These are phyloP conservation scores for Tetraneura akinire DNA, from an alignment of 1,140 invertebrate genomes.

Conservation along the genomic window DNA sequence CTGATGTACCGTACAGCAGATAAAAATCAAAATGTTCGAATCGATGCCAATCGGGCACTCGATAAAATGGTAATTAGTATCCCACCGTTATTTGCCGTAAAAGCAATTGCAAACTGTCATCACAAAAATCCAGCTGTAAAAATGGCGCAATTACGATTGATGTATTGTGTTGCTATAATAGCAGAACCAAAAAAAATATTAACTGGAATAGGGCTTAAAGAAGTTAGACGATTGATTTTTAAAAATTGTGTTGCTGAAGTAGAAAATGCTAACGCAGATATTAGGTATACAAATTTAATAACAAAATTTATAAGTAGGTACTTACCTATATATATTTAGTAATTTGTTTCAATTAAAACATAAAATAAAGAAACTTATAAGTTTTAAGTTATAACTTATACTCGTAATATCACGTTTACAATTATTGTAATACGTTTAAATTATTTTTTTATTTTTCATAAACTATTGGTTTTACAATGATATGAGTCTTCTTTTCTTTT, in stretches of 20 bases:
- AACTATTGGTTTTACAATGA: too few relatives aligned
- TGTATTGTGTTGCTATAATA: background rate
- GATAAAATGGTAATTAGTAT: constrained; percentile 31
- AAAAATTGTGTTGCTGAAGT: background rate
- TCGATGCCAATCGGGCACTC: constrained; percentile 37
- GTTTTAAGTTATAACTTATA: too few relatives aligned
- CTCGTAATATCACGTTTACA: too few relatives aligned
- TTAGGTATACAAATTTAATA: too few relatives aligned
- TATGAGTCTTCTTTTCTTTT: too few relatives aligned
- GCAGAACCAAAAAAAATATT: constrained; percentile 5
- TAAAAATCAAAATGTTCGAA: constrained; percentile 18
- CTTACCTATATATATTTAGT: too few relatives aligned
- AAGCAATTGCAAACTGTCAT: background rate
- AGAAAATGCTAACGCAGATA: constrained; percentile 8
- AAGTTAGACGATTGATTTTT: constrained; percentile 8
- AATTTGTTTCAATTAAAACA: too few relatives aligned
- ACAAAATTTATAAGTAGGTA: too few relatives aligned
- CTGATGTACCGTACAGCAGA: constrained; percentile 28
- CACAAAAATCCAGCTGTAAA: constrained; percentile 26
- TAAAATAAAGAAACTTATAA: too few relatives aligned
- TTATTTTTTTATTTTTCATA: too few relatives aligned
- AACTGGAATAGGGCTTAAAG: background rate
- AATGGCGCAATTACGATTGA: constrained; percentile 16
- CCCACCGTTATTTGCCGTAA: background rate
- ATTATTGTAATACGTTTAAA: too few relatives aligned